Conservation (phyloP, 2,113 vertebrate species). For the Arothron firmamentum region DNA sequence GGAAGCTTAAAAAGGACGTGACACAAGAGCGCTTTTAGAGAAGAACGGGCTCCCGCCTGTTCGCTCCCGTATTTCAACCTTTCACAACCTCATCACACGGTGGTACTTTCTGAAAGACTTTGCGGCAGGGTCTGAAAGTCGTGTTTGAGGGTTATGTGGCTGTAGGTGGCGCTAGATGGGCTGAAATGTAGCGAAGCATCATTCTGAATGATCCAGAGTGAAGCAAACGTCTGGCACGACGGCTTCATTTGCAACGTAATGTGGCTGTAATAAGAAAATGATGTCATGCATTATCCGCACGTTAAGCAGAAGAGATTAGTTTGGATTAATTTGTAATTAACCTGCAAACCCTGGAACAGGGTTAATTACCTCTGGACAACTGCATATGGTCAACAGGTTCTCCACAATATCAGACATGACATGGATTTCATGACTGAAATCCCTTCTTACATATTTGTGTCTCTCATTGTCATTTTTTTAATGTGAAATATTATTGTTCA, state of each 20-base stretch:
- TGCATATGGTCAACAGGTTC: no score
- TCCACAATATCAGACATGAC: no score
- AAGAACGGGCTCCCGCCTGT: constrained; percentile 15
- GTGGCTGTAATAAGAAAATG: not conserved
- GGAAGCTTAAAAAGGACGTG: constrained; percentile 67
- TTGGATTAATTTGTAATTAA: constrained; percentile 3
- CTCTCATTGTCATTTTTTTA: no score
- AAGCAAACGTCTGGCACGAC: no score
- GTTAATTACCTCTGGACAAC: no score
- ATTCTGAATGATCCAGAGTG: no score
- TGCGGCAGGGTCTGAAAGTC: constrained; percentile 10
- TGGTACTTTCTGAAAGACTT: constrained; percentile 13
- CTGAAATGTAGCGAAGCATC: no score
- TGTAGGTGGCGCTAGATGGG: not conserved
- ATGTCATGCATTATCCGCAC: not conserved
- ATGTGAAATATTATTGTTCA: no score
- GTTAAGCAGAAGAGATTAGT: not conserved
- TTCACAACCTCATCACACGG: constrained; percentile 18
- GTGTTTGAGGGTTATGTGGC: not conserved
- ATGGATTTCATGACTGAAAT: no score
- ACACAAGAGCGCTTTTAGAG: constrained; percentile 42
- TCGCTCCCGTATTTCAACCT: constrained; percentile 13
- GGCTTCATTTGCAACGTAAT: not conserved
- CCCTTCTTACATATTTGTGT: no score
- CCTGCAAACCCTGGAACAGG: no score